Evolutionary conservation across 30 jellyfish, hydroid and myxozoan species (phyloP), one percentile per base, ranked within the genome.

Genomic region (Euphysa ruthae): DNA sequence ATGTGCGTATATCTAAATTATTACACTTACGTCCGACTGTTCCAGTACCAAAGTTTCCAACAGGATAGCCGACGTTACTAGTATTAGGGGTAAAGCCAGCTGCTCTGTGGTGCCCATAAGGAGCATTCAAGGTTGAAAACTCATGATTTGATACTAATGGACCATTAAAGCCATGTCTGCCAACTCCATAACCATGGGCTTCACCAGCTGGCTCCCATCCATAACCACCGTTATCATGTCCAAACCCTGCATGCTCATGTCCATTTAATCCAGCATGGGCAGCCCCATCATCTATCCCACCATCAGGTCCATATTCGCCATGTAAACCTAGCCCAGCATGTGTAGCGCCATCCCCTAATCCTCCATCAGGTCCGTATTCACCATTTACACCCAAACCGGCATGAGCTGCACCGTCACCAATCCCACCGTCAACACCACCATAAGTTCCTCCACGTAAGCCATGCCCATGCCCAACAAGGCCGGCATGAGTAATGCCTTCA

Each of bases 51-150:
- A 18, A 31, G 49, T 77, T 82, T 25, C 96, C 96, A 14, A 69
- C 90, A 57, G 79, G 66, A 50, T 85, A 93, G 23, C 96, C 96
- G 50, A 70, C 78, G 3, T 80, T 91, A 35, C 96, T 93, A n/a
- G n/a, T n/a, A n/a, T n/a, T n/a, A n/a, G n/a, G n/a, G n/a, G n/a
- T n/a, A n/a, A n/a, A n/a, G n/a, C n/a, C n/a, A n/a, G n/a, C n/a
- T n/a, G n/a, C n/a, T n/a, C 4, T 46, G 8, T 46, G 60, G 2
- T 4, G 60, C 23, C 60, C 60, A 10, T n/a, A n/a, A n/a, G n/a
- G n/a, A n/a, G n/a, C n/a, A n/a, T n/a, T n/a, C n/a, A n/a, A n/a
- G n/a, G n/a, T n/a, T n/a, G n/a, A n/a, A n/a, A n/a, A n/a, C n/a
- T n/a, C n/a, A n/a, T n/a, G n/a, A n/a, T n/a, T n/a, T n/a, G n/a